Evolutionary conservation across 2,797 vertebrate genomes (phyloP), one percentile per base, ranked within the genome.

Genomic region (Sebastes diaconus): DNA sequence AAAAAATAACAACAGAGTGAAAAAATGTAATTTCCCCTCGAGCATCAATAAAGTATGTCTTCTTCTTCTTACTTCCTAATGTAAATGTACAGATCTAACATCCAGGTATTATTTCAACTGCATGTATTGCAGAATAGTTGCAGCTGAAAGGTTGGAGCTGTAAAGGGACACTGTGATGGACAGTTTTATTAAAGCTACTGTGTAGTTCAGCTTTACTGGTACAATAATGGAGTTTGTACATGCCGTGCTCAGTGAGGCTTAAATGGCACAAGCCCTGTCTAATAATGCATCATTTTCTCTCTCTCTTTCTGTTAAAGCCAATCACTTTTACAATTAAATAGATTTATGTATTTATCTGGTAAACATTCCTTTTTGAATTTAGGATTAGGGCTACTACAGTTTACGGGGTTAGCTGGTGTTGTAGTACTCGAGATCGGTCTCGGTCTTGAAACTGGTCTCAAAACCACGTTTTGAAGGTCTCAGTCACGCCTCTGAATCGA

Each of bases 121-220:
- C 22, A 11, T 12, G 57, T n/a, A 32, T 3, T 50, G 14, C 46
- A 42, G 58, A 58, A 24, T 11, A 50, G 22, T 18, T 66, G 55
- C 71, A 68, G 65, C 16, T 50, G 67, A 50, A 27, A 7, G 30
- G 22, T 27, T 29, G 12, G 10, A 16, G 58, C 25, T 74, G 25
- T 58, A 30, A 50, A 13, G 22, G 16, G 24, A 9, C 24, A 54
- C 6, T 39, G 36, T 73, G 60, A 75, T 30, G 50, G 77, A 64
- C 32, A 61, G 71, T 78, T 85, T 67, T 68, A 81, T 67, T 58
- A 46, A n/a, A 70, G 5, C 18, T 39, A 22, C 46, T 3, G 16
- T 30, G 4, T 29, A n/a, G 52, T 58, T 75, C 36, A 66, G 73
- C 22, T 75, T 61, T 42, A 73, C 63, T 75, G 7, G 13, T 66